These are phyloP conservation scores for Eucidaris tribuloides DNA, from an alignment of 35 echinoderm and acorn worm genomes.

Conservation along the genomic window DNA sequence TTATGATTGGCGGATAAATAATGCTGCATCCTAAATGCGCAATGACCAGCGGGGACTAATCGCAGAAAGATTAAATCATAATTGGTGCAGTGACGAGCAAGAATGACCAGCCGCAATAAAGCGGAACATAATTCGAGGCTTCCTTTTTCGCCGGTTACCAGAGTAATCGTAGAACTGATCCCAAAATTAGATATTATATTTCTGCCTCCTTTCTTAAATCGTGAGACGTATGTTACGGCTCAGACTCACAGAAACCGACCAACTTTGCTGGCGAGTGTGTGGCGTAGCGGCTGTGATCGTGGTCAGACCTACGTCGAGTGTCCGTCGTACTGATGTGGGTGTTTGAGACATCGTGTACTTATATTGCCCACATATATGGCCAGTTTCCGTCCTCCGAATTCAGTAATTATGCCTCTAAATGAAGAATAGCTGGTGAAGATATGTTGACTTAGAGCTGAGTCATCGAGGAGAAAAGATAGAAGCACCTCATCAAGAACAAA, in stretches of 20 bases:
- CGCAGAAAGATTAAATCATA: conserved; percentile 17
- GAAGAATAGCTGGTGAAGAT: background rate
- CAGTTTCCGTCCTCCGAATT: conserved; percentile 4
- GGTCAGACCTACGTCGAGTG: too few relatives aligned
- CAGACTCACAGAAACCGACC: background rate
- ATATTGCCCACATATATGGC: too few relatives aligned
- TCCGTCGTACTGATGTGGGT: too few relatives aligned
- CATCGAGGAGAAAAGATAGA: too few relatives aligned
- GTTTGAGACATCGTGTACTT: too few relatives aligned
- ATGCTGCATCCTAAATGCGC: too few relatives aligned
- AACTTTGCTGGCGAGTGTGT: too few relatives aligned
- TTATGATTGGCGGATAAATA: too few relatives aligned
- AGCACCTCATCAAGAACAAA: too few relatives aligned
- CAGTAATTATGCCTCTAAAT: background rate
- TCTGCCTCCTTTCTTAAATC: background rate
- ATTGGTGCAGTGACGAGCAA: background rate
- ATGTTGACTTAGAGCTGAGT: conserved; percentile 27
- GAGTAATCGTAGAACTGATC: background rate
- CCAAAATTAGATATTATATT: conserved; percentile 11
- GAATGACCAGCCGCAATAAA: conserved; percentile 2
- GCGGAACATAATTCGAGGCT: background rate
- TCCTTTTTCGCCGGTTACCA: background rate
- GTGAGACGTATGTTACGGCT: background rate
- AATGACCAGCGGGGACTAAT: too few relatives aligned
- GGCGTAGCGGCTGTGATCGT: too few relatives aligned